Conservation (phyloP, 2,113 vertebrate species). For the Colistium nudipinnis region DNA sequence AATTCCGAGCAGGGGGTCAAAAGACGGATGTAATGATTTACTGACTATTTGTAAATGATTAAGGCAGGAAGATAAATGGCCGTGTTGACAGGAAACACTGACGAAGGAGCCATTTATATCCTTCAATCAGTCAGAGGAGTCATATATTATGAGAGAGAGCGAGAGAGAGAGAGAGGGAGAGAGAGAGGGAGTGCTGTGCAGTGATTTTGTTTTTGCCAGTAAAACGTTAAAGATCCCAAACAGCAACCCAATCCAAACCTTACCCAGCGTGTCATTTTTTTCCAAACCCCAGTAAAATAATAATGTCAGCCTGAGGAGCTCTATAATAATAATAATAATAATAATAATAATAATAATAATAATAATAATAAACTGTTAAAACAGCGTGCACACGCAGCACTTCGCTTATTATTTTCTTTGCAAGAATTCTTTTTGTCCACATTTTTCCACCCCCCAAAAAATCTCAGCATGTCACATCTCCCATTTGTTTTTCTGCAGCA, state of each 20-base stretch:
- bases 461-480: constrained; percentile 50
- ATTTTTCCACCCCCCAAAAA: constrained; percentile 24
- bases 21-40: constrained; percentile 1
- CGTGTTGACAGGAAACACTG: constrained; percentile 9
- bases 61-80: background rate
- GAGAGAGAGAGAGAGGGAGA: constrained; percentile 23
- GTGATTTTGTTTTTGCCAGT: too few relatives aligned
- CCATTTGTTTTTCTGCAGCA: constrained; percentile 48
- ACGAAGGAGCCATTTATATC: constrained; percentile 4
- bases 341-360: too few relatives aligned
- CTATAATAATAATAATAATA: too few relatives aligned
- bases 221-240: too few relatives aligned
- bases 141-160: background rate
- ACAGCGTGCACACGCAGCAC: too few relatives aligned
- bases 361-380: too few relatives aligned
- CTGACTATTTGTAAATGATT: constrained; percentile 22
- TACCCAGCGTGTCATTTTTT: too few relatives aligned
- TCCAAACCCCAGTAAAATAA: too few relatives aligned
- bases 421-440: too few relatives aligned
- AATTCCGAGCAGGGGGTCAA: background rate
- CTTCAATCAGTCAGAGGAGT: constrained; percentile 9
- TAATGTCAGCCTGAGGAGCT: too few relatives aligned
- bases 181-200: constrained; percentile 26
- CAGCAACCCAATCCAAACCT: too few relatives aligned
- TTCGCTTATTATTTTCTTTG: too few relatives aligned